Percentiles rank a stretch among this genome's conserved stretches.
phyloP scores from a whole-genome alignment of 2,888 invertebrate genomes.

The Apamea sordens region DNA sequence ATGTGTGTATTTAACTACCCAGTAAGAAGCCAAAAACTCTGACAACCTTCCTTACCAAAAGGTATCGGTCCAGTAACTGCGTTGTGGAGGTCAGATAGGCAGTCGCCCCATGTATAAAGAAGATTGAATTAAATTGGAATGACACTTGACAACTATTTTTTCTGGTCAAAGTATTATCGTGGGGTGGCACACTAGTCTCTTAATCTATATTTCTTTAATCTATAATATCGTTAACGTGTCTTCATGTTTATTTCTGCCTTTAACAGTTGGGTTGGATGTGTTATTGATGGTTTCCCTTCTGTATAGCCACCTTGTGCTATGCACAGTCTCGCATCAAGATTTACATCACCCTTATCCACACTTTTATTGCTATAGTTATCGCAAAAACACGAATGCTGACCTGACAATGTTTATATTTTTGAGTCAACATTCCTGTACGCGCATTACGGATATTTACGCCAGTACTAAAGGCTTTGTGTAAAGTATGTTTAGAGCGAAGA shows the following conservation, averaged over 20 bases:
- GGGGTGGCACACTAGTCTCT: too few species aligned
- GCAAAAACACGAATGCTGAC: conserved; percentile 1
- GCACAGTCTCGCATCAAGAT: not conserved
- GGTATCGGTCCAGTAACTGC: too few species aligned
- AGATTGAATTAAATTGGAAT: too few species aligned
- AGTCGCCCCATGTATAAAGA: too few species aligned
- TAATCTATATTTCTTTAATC: too few species aligned
- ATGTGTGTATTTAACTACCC: too few species aligned
- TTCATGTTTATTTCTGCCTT: not conserved
- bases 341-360: not conserved
- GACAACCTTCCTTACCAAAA: too few species aligned
- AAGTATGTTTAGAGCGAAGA: conserved; percentile 5
- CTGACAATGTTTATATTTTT: conserved; percentile 6
- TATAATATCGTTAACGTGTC: not conserved
- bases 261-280: not conserved
- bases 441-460: conserved; percentile 12
- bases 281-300: not conserved
- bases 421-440: conserved; percentile 23
- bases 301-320: not conserved
- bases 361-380: conserved; percentile 8
- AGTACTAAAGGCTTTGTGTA: not conserved
- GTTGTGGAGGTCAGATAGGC: too few species aligned
- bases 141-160: too few species aligned
- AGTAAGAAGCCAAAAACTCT: too few species aligned
- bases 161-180: too few species aligned